These are phyloP conservation scores for Salvelinus namaycush DNA, from an alignment of 2,113 vertebrate genomes.

Conservation along the genomic window DNA sequence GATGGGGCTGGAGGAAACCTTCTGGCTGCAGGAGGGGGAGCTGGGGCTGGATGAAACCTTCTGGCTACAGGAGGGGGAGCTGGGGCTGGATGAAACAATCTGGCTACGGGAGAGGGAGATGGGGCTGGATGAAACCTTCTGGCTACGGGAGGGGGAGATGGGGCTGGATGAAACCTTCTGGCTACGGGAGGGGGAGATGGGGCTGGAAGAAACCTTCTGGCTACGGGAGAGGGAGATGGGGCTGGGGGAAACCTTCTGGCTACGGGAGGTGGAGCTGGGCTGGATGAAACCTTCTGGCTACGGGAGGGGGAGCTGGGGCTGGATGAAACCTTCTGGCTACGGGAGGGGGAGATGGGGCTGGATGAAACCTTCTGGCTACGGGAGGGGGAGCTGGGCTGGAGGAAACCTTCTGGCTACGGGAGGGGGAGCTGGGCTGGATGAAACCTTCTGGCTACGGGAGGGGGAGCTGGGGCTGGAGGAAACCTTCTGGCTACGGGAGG, in stretches of 20 bases:
- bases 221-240: background rate
- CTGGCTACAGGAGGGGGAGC: too few species aligned
- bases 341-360: constrained; percentile 7
- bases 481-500: background rate
- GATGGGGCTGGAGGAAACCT: constrained; percentile 33
- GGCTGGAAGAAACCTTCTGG: constrained; percentile 30
- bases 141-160: background rate
- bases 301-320: background rate
- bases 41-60: too few species aligned
- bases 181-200: background rate
- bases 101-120: background rate
- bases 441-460: constrained; percentile 22
- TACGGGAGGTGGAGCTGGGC: constrained; percentile 3
- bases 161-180: too few species aligned
- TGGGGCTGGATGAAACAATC: too few species aligned
- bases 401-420: background rate
- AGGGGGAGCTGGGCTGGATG: constrained; percentile 18
- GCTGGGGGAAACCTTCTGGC: too few species aligned
- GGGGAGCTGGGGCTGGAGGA: too few species aligned
- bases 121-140: constrained; percentile 30
- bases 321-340: too few species aligned
- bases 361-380: constrained; percentile 27
- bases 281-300: constrained; percentile 28
- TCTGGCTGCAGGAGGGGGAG: constrained; percentile 3
- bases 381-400: background rate